Evolutionary conservation across 2,113 vertebrate genomes (phyloP).

Genomic region (Chaetops frenatus): DNA sequence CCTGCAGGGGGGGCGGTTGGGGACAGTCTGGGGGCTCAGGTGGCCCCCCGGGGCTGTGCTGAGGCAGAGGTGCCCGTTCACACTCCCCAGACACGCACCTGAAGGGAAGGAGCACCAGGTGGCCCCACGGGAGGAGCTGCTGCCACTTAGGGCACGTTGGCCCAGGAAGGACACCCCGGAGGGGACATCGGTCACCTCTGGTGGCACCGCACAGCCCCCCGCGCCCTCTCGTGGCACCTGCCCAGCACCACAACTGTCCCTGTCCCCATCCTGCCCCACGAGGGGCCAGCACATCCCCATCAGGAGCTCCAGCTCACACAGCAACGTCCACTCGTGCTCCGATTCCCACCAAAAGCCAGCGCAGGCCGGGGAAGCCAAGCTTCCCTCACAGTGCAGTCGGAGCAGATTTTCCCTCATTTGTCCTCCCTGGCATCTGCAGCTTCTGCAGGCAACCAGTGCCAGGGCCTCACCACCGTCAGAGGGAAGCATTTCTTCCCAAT

Average conservation of each 20-base stretch:
- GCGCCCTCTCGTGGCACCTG: not conserved
- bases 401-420: not conserved
- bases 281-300: fast-evolving
- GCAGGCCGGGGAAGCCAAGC: fast-evolving
- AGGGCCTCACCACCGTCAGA: not conserved
- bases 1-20: fast-evolving
- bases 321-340: fast-evolving
- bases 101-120: not conserved
- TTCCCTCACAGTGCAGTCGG: fast-evolving
- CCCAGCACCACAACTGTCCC: not conserved
- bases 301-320: not conserved
- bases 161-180: fast-evolving
- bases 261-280: fast-evolving
- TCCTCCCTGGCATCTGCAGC: not conserved
- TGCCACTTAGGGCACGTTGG: not conserved
- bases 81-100: fast-evolving
- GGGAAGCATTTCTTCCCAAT: not conserved
- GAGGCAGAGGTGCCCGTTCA: fast-evolving
- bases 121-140: fast-evolving
- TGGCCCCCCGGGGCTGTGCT: not conserved
- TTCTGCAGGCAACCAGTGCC: not conserved
- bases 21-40: not conserved
- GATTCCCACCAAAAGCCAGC: not conserved
- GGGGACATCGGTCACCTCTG: not conserved
- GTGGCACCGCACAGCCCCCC: not conserved